phyloP scores from a whole-genome alignment of 2,113 vertebrate genomes.

The Budorcas taxicolor region DNA sequence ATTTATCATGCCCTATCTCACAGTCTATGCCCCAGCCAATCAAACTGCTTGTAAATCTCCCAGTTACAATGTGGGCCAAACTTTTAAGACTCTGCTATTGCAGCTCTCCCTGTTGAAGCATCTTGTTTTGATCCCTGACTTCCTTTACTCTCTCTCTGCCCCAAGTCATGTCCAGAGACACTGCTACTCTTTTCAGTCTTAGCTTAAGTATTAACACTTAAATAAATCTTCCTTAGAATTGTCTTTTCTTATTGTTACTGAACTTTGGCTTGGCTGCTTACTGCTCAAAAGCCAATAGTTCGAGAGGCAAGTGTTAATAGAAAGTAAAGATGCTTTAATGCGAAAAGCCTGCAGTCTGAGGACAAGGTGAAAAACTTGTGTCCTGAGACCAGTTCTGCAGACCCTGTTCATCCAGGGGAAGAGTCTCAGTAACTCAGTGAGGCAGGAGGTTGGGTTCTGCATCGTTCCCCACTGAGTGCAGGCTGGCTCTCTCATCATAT shows the following conservation, averaged over 20 bases:
- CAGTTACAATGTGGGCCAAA: background rate
- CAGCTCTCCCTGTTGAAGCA: background rate
- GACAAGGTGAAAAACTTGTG: background rate
- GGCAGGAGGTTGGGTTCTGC: background rate
- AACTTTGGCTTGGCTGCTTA: background rate
- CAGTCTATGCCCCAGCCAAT: background rate
- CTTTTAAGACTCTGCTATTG: background rate
- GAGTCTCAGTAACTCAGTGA: background rate
- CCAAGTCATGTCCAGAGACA: background rate
- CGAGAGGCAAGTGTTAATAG: background rate
- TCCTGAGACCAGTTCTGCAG: background rate
- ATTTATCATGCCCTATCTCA: background rate
- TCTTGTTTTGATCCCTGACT: background rate
- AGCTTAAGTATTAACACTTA: background rate
- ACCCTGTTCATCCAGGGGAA: background rate
- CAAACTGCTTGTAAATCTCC: background rate
- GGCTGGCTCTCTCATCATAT: background rate
- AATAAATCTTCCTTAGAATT: background rate
- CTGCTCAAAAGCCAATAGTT: background rate
- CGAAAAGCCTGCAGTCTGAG: background rate
- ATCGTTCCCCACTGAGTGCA: background rate
- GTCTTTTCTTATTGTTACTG: background rate
- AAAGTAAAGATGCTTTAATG: background rate
- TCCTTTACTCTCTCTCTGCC: background rate
- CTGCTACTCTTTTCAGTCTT: background rate